Base-by-base conservation (phyloP, 2,888 invertebrate genomes). In the Epiblema foenella region DNA sequence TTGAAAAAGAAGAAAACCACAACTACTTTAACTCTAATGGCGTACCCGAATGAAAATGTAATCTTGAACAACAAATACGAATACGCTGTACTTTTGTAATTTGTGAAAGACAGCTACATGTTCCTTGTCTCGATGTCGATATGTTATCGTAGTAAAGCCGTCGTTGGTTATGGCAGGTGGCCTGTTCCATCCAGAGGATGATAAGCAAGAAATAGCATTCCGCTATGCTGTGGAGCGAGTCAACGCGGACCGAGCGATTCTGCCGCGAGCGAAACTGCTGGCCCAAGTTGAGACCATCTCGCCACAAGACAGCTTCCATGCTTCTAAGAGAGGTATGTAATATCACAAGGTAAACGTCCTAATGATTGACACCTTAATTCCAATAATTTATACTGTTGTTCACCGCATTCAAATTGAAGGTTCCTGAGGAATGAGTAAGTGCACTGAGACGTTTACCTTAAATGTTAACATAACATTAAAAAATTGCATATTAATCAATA, bases 271-370 rank as follows among this genome's bases (percentile, higher is more conserved):
- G n/a, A 96, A 97, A 83, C 94, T 99, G 67, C 95, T 97, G 73
- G 97, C 97, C 39, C 97, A 98, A 94, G 97, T 98, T 73, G 98
- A 98, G 89, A 96, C 96, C 80, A 97, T 98, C 84, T 97, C 97
- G 62, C 97, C 97, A 0, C 97, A 97, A 83, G 98, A 98, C 89
- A 98, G 98, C 88, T 98, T 98, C 85, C 97, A 97, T 86, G 98
- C 98, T 64, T 98, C 98, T 18, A 98, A 98, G 93, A 95, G 98
- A 95, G 98, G 98, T 98, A 89, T 91, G 90, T 87, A n/a, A 20
- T 49, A 18, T 1, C 7, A 18, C 42, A 12, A 42, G 46, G 46
- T n/a, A 46, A 8, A 46, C 12, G 7, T 46, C 7, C 5, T 5
- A 15, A 42, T 15, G 12, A 3, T 42, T 42, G 12, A 42, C 39